These are phyloP conservation scores for Rotaria socialis DNA, from an alignment of 2,888 invertebrate species.

Conservation along the genomic window DNA sequence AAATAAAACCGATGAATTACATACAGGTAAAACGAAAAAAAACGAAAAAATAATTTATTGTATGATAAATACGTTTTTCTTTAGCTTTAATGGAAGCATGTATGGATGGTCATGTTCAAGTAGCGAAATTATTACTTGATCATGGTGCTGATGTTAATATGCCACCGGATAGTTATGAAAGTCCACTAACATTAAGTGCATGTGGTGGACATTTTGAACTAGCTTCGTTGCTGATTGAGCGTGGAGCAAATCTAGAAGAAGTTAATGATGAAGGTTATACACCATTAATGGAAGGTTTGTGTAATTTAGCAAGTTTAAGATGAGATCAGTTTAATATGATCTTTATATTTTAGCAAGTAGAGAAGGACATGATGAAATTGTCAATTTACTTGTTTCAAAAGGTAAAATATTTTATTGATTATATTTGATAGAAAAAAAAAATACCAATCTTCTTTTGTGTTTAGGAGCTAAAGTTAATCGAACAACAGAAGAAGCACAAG, in stretches of 20 bases:
- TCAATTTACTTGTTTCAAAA: constrained; percentile 66
- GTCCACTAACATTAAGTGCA: constrained; percentile 91
- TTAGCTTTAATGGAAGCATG: constrained; percentile 93
- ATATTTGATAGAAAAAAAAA: background rate
- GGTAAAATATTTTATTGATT: background rate
- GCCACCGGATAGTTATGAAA: constrained; percentile 98
- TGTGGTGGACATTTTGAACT: constrained; percentile 97
- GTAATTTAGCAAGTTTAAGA: too few relatives aligned
- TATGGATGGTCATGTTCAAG: constrained; percentile 98
- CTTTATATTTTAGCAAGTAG: constrained; percentile 69
- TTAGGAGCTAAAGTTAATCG: constrained; percentile 86
- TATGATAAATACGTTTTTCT: background rate
- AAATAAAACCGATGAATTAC: constrained; percentile 99
- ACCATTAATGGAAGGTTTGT: constrained; percentile 78
- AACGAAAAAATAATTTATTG: background rate
- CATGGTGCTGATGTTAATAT: constrained; percentile 92
- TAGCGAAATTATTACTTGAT: constrained; percentile 84
- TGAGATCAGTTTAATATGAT: too few relatives aligned
- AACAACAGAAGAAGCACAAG: constrained; percentile 96
- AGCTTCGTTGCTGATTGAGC: constrained; percentile 85
- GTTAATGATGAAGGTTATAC: constrained; percentile 99
- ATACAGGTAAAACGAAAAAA: constrained; percentile 65
- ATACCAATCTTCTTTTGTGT: background rate
- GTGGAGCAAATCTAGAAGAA: constrained; percentile 96
- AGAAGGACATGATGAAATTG: constrained; percentile 98